A percentile compares a stretch with the other conserved stretches of the same genome.
Evolutionary conservation across 2,888 invertebrate species (phyloP).

Genomic region (Cryptocephalus primarius): DNA sequence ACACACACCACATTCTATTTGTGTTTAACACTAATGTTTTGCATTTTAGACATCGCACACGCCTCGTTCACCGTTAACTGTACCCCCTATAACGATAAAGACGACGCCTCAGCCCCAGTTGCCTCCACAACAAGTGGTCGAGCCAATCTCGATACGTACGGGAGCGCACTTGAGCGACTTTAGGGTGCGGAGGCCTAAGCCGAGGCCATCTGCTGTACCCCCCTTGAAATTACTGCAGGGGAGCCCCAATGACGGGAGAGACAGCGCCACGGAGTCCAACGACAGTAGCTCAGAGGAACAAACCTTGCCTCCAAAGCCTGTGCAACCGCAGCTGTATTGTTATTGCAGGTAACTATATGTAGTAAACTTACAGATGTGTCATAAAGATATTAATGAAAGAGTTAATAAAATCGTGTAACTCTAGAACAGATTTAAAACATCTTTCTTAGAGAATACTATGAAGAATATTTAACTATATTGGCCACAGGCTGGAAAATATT

Average conservation of each 20-base stretch:
- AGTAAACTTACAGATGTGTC: too few relatives aligned
- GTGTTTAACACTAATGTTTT: neutral
- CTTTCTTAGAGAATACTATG: too few relatives aligned
- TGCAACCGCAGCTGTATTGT: constrained; percentile 53
- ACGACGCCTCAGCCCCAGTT: constrained; percentile 18
- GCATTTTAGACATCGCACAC: constrained; percentile 8
- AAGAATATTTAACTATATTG: too few relatives aligned
- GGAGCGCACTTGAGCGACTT: constrained; percentile 27
- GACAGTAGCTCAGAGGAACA: constrained; percentile 21
- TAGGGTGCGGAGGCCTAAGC: constrained; percentile 23
- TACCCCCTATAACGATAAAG: constrained; percentile 34
- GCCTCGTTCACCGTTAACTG: constrained; percentile 26
- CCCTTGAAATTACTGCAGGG: constrained; percentile 3
- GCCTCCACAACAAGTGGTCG: constrained; percentile 20
- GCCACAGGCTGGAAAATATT: too few relatives aligned
- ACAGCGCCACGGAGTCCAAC: constrained; percentile 21
- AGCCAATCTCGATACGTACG: constrained; percentile 30
- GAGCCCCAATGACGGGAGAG: constrained; percentile 6
- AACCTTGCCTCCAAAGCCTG: constrained; percentile 13
- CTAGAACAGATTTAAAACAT: too few relatives aligned
- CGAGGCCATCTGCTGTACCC: constrained; percentile 19
- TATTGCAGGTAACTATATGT: constrained; percentile 51
- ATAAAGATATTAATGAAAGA: too few relatives aligned
- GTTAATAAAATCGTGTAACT: too few relatives aligned
- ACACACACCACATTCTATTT: too few relatives aligned